Evolutionary conservation across 1,140 invertebrate genomes (phyloP).

Genomic region (Lepidostoma basale): DNA sequence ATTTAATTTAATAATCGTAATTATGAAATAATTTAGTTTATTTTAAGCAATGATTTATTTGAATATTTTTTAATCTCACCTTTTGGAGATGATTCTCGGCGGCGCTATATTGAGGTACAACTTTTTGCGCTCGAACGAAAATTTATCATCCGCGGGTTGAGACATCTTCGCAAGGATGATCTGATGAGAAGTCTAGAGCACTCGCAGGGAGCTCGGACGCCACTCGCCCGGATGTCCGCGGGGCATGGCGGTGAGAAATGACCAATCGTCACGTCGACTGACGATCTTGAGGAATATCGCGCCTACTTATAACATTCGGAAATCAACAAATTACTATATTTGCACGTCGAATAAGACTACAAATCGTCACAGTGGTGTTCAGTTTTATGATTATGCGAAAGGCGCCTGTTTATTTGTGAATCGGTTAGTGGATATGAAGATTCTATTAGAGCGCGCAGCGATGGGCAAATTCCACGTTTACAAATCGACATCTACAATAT

Average conservation of each 20-base stretch:
- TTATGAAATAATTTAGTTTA: too few relatives aligned
- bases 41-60: too few relatives aligned
- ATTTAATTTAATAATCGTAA: too few relatives aligned
- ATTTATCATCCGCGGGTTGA: neutral
- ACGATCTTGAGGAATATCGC: neutral
- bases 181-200: neutral
- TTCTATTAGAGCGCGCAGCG: constrained; percentile 1
- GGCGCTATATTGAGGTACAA: constrained; percentile 4
- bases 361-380: neutral
- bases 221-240: neutral
- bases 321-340: constrained; percentile 6
- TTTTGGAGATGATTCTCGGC: constrained; percentile 1
- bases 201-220: neutral
- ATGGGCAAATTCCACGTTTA: too few relatives aligned
- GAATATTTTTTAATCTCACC: too few relatives aligned
- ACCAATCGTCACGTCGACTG: neutral
- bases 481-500: too few relatives aligned
- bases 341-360: neutral
- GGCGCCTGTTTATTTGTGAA: neutral
- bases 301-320: constrained; percentile 1
- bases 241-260: neutral
- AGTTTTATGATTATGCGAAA: neutral
- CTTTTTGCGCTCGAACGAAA: neutral
- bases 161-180: neutral
- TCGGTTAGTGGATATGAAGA: neutral